Evolutionary conservation across 2,113 vertebrate genomes (phyloP).

Genomic region (Ammospiza caudacuta): DNA sequence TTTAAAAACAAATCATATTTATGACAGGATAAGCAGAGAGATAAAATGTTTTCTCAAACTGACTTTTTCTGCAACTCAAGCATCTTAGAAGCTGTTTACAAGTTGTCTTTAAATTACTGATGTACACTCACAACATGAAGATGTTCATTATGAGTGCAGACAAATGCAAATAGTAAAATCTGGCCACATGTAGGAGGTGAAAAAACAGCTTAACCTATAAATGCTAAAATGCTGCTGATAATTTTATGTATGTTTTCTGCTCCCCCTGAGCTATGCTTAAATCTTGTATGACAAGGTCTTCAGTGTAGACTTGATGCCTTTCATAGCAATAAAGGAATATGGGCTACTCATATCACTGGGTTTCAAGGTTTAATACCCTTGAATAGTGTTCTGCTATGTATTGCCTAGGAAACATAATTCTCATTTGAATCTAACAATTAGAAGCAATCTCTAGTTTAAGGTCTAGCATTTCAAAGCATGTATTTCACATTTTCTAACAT

Average conservation of each 20-base stretch:
- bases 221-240: background rate
- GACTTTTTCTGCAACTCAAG: background rate
- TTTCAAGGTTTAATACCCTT: background rate
- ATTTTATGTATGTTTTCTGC: background rate
- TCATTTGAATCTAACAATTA: background rate
- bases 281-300: background rate
- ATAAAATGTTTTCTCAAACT: background rate
- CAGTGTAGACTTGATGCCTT: background rate
- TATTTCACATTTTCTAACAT: background rate
- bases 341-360: background rate
- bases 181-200: accelerated
- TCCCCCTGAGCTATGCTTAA: background rate
- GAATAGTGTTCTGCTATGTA: background rate
- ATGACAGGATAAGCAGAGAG: background rate
- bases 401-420: background rate
- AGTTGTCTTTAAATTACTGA: background rate
- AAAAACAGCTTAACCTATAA: background rate
- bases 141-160: background rate
- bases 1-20: background rate
- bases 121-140: background rate
- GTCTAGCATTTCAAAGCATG: background rate
- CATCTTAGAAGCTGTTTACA: background rate
- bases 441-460: background rate
- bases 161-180: background rate
- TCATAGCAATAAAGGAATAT: background rate